Conservation (phyloP, 2,797 vertebrate species). For the Dendrocincla tyrannina region DNA sequence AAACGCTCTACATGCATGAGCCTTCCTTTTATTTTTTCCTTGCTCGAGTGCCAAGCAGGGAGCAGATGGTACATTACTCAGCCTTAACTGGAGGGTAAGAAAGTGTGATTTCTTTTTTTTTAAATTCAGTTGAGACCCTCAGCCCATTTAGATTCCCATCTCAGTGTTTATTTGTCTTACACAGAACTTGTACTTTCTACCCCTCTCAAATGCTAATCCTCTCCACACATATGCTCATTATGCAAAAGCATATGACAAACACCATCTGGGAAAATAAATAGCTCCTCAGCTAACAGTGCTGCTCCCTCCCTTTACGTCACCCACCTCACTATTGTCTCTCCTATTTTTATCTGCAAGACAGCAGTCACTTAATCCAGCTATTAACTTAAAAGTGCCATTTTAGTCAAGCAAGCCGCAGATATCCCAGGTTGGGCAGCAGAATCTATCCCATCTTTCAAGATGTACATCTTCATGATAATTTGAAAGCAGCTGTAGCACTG, state of each 20-base stretch:
- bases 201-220: conserved; percentile 63
- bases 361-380: conserved; percentile 32
- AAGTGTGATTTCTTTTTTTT: conserved; percentile 41
- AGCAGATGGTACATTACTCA: conserved; percentile 69
- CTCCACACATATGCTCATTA: conserved; percentile 68
- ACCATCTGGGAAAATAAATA: conserved; percentile 71
- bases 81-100: conserved; percentile 65
- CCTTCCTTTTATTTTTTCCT: conserved; percentile 2
- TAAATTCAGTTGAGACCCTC: conserved; percentile 35
- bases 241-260: conserved; percentile 71
- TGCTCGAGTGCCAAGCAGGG: conserved; percentile 38
- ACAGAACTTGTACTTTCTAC: conserved; percentile 58
- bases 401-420: conserved; percentile 1
- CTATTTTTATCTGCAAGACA: conserved; percentile 61
- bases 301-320: conserved; percentile 38
- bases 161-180: conserved; percentile 59
- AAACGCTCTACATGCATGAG: background rate
- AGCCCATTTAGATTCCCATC: conserved; percentile 50
- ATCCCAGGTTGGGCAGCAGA: background rate
- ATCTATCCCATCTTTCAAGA: background rate
- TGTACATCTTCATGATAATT: background rate
- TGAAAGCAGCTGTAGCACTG: background rate
- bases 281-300: conserved; percentile 32
- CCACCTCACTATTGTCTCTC: conserved; percentile 56
- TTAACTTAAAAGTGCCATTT: conserved; percentile 15